A percentile compares a stretch with the other conserved stretches of the same genome.
Evolutionary conservation across 2,797 vertebrate species (phyloP).

Genomic region (Octomys mimax): DNA sequence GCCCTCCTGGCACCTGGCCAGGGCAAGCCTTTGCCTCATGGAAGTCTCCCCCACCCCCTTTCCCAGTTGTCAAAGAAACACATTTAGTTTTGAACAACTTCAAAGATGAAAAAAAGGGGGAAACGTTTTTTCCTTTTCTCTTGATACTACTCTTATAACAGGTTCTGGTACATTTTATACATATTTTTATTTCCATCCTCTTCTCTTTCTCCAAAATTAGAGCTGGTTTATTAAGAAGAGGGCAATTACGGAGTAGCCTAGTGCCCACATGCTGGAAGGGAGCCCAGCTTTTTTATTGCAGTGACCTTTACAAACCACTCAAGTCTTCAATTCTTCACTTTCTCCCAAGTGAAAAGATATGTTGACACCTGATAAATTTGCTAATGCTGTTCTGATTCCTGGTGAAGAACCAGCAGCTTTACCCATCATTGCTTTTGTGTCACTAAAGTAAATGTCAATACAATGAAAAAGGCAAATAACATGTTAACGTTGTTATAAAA

Average conservation of each 20-base stretch:
- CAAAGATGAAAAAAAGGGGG: neutral
- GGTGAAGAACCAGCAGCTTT: neutral
- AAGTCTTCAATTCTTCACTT: constrained; percentile 15
- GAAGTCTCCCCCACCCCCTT: neutral
- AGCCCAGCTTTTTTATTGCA: neutral
- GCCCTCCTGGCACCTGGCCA: rapidly evolving
- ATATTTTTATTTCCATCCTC: neutral
- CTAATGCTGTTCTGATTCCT: neutral
- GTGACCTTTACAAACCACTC: neutral
- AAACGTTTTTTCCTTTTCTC: neutral
- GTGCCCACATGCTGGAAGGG: neutral
- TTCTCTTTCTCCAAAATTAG: neutral
- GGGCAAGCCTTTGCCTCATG: neutral
- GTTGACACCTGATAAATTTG: neutral
- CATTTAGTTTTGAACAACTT: neutral
- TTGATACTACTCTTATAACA: neutral
- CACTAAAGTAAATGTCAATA: neutral
- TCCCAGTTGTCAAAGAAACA: neutral
- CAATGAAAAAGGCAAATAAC: neutral
- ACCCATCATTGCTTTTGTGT: neutral
- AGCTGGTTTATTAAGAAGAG: neutral
- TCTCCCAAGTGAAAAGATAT: neutral
- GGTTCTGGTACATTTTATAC: neutral
- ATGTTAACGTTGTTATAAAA: neutral
- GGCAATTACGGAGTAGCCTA: neutral